These are phyloP conservation scores for Nesidiocoris tenuis DNA, from an alignment of 2,888 invertebrate species.

Conservation along the genomic window DNA sequence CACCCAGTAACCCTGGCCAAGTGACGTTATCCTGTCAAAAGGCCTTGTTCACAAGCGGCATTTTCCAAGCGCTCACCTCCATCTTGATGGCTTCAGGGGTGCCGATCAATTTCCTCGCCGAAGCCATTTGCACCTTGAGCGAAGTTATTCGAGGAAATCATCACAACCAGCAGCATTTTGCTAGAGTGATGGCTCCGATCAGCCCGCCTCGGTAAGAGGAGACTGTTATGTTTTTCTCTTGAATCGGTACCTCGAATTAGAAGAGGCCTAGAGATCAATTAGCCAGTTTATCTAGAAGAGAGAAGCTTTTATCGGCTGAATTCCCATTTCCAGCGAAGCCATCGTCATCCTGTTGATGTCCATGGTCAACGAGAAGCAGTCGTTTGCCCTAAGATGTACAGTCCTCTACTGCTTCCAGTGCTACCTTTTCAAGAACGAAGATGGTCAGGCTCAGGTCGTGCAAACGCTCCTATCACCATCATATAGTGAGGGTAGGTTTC, in stretches of 20 bases:
- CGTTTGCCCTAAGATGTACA: slow-evolving; percentile 83
- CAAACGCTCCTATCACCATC: slow-evolving; percentile 85
- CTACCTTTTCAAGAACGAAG: slow-evolving; percentile 89
- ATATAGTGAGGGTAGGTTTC: slow-evolving; percentile 65
- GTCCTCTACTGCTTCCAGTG: slow-evolving; percentile 97
- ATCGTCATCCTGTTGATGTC: slow-evolving; percentile 94
- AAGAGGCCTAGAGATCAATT: too few relatives aligned
- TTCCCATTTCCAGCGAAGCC: slow-evolving; percentile 67
- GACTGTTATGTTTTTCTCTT: too few relatives aligned
- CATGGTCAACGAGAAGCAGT: slow-evolving; percentile 98
- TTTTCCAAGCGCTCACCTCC: slow-evolving; percentile 78
- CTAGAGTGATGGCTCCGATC: slow-evolving; percentile 86
- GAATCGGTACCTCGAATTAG: too few relatives aligned
- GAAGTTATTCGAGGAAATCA: slow-evolving; percentile 90
- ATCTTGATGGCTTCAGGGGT: slow-evolving; percentile 95
- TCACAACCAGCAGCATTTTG: slow-evolving; percentile 88
- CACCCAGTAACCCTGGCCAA: slow-evolving; percentile 88
- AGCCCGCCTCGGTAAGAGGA: slow-evolving; percentile 78
- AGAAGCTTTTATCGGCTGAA: not conserved
- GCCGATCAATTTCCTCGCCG: slow-evolving; percentile 92
- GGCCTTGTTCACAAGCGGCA: slow-evolving; percentile 79
- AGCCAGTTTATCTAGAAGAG: too few relatives aligned
- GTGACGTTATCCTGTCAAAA: slow-evolving; percentile 77
- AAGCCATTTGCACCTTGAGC: slow-evolving; percentile 92
- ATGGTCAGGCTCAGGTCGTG: slow-evolving; percentile 82